Evolutionary conservation across 2,888 invertebrate genomes (phyloP).

Genomic region (Chalcosyrphus nemorum): DNA sequence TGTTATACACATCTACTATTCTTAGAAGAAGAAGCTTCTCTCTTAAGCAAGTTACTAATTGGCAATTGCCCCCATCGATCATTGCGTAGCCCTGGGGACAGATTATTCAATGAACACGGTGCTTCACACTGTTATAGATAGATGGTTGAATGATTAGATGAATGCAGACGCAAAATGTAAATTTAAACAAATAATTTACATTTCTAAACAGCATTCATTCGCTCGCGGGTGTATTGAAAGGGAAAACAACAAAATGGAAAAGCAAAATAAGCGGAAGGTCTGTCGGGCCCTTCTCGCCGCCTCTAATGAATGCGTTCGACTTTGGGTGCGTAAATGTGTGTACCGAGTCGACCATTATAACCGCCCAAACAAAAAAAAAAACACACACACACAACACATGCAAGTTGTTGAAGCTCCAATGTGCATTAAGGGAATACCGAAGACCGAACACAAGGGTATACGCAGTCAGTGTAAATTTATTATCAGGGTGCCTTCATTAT

Average conservation of each 20-base stretch:
- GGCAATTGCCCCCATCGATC: slow-evolving; percentile 32
- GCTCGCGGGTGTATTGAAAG: slow-evolving; percentile 15
- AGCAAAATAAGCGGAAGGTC: neutral
- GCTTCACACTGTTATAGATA: neutral
- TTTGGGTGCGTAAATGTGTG: slow-evolving; percentile 16
- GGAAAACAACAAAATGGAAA: neutral
- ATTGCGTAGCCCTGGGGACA: slow-evolving; percentile 3
- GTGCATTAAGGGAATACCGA: neutral
- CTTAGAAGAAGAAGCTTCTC: neutral
- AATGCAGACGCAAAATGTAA: slow-evolving; percentile 21
- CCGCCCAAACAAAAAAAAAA: neutral
- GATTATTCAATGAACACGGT: slow-evolving; percentile 4
- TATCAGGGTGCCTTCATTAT: slow-evolving; percentile 57
- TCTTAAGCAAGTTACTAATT: slow-evolving; percentile 18
- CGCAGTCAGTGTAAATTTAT: slow-evolving; percentile 3
- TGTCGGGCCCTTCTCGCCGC: neutral
- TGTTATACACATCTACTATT: neutral
- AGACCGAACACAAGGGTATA: neutral
- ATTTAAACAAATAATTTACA: slow-evolving; percentile 17
- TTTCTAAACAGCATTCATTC: neutral
- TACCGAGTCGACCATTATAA: neutral
- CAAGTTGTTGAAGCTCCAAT: slow-evolving; percentile 7
- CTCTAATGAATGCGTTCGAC: slow-evolving; percentile 3
- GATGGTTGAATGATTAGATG: neutral
- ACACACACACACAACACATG: slow-evolving; percentile 5